Evolutionary conservation across 2,797 vertebrate genomes (phyloP), one percentile per base, ranked within the genome.

Genomic region (Onychomys arenicola): DNA sequence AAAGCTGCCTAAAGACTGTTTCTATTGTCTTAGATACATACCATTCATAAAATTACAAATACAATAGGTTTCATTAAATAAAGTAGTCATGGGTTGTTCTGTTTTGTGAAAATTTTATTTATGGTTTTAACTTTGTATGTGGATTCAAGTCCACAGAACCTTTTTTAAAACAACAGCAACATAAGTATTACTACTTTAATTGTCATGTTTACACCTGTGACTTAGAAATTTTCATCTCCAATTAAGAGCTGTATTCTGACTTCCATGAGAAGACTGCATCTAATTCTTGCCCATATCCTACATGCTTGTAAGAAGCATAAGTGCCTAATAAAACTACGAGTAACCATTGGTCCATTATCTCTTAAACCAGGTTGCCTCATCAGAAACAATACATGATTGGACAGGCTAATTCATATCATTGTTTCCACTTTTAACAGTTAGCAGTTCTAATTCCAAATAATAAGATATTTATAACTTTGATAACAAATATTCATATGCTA

Each of bases 401-500:
- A 52, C 23, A 77, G 19, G 7, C 14, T 94, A 11, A 1, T 86
- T 29, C 4, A 57, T 89, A 10, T n/a, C 3, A n/a, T 5, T 86
- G 77, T 17, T 63, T 95, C 32, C 12, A 75, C 19, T 78, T 88
- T 81, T 81, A 55, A 75, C 10, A 69, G 67, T 3, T 61, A 43
- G 6, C n/a, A 87, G 69, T 76, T 96, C 32, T 92, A 71, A 9
- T 73, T 94, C 12, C 49, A 95, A 93, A 77, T 75, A 83, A 27
- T 14, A 86, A 93, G 32, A 83, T 93, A 89, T 90, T 69, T 80
- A 9, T n/a, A 86, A 85, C 2, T 87, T 87, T 93, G 67, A 46
- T 76, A 82, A 52, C 14, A 93, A 80, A 90, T 40, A 94, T 65
- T 61, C 5, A 55, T 34, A 23, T 76, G 14, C 40, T 67, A 37